phyloP scores from a whole-genome alignment of 2,797 vertebrate genomes.

The Hydrophis major region DNA sequence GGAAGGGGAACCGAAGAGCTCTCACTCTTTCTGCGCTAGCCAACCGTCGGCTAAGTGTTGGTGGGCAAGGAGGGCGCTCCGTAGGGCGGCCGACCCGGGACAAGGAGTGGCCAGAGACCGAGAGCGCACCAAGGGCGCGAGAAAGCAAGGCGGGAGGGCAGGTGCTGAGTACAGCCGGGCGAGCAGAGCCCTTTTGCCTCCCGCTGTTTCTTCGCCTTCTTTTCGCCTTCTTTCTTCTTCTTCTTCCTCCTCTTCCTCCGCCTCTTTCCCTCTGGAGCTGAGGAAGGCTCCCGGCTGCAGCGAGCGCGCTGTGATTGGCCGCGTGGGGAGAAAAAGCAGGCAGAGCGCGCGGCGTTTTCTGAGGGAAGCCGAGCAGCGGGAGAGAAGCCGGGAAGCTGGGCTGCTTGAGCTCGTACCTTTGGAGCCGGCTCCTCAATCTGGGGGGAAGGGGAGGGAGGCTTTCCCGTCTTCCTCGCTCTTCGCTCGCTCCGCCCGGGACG shows the following conservation, averaged over 20 bases:
- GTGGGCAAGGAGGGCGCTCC: background rate
- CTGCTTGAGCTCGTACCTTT: background rate
- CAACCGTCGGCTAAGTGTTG: background rate
- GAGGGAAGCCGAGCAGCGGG: background rate
- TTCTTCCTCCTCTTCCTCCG: background rate
- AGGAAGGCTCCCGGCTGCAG: background rate
- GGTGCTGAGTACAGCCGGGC: background rate
- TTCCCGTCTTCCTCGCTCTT: too few relatives aligned
- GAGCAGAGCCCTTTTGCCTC: background rate
- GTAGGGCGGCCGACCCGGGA: background rate
- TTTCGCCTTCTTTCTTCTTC: background rate
- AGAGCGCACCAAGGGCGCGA: background rate
- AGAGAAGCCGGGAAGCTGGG: background rate
- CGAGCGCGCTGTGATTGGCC: conserved; percentile 15
- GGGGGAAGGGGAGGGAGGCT: too few relatives aligned
- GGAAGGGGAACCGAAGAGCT: background rate
- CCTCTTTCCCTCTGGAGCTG: background rate
- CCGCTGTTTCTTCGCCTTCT: background rate
- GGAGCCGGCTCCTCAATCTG: background rate
- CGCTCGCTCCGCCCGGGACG: background rate
- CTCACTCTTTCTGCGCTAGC: background rate
- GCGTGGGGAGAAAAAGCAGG: background rate
- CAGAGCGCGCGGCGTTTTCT: background rate
- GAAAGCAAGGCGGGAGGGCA: background rate
- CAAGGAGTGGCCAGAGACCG: background rate